Percentiles rank a stretch among this genome's conserved stretches.
phyloP scores from a whole-genome alignment of 2,888 invertebrate species.

The Lymantria monacha region DNA sequence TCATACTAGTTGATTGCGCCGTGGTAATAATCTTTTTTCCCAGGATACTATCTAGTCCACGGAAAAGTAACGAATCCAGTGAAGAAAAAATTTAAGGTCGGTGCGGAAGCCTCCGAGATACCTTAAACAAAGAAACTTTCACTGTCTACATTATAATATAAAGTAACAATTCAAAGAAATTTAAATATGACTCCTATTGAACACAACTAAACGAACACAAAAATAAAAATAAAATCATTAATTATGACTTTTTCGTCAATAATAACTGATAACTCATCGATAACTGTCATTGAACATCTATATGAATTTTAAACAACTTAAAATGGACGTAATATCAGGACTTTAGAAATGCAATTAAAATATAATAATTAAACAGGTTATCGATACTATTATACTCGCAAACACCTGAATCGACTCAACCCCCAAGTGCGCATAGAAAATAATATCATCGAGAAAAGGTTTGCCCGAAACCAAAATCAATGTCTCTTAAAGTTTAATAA shows the following conservation, averaged over 20 bases:
- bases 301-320: no score
- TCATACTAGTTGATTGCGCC: constrained; percentile 14
- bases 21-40: constrained; percentile 15
- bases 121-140: constrained; percentile 21
- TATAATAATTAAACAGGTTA: neutral
- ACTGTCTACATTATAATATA: constrained; percentile 14
- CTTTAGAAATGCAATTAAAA: neutral
- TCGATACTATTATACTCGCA: neutral
- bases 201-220: neutral
- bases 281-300: neutral
- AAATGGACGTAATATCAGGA: no score
- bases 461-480: no score
- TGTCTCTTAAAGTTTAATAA: no score
- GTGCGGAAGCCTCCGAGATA: constrained; percentile 23
- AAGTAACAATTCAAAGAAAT: constrained; percentile 6
- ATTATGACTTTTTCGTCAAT: neutral
- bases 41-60: constrained; percentile 15
- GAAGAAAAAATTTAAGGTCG: constrained; percentile 9
- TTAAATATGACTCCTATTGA: constrained; percentile 3
- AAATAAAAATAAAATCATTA: neutral
- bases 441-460: neutral
- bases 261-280: neutral
- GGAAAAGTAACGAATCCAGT: constrained; percentile 10
- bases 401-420: neutral
- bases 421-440: neutral